Evolutionary conservation across 2,113 vertebrate species (phyloP).

Genomic region (Setophaga coronata): DNA sequence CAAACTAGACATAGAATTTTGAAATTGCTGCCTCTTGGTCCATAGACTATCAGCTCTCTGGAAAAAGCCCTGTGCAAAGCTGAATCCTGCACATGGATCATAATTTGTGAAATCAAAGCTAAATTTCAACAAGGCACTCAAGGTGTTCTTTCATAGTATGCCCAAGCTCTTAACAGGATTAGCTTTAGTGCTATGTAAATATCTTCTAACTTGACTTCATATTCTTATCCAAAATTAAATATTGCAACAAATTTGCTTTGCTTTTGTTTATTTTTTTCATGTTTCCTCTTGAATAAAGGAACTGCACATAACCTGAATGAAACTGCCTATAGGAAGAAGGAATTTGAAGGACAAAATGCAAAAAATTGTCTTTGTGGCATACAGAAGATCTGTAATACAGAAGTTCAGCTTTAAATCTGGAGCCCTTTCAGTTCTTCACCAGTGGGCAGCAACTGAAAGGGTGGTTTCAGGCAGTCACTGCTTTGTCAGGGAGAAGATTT

Average conservation of each 20-base stretch:
- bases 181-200: conserved; percentile 7
- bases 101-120: background rate
- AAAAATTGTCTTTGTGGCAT: background rate
- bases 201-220: background rate
- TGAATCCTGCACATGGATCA: background rate
- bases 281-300: background rate
- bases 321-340: background rate
- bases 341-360: background rate
- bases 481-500: background rate
- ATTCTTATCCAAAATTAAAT: background rate
- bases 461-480: background rate
- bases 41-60: background rate
- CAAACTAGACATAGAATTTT: background rate
- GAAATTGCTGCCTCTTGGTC: background rate
- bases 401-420: background rate
- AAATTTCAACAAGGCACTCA: background rate
- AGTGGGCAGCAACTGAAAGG: background rate
- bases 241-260: background rate
- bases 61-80: background rate
- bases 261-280: background rate
- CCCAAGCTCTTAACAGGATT: conserved; percentile 9
- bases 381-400: background rate
- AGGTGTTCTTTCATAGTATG: background rate
- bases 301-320: background rate
- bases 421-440: background rate